Base-by-base conservation (phyloP, 2,113 vertebrate genomes). In the Buteo buteo region DNA sequence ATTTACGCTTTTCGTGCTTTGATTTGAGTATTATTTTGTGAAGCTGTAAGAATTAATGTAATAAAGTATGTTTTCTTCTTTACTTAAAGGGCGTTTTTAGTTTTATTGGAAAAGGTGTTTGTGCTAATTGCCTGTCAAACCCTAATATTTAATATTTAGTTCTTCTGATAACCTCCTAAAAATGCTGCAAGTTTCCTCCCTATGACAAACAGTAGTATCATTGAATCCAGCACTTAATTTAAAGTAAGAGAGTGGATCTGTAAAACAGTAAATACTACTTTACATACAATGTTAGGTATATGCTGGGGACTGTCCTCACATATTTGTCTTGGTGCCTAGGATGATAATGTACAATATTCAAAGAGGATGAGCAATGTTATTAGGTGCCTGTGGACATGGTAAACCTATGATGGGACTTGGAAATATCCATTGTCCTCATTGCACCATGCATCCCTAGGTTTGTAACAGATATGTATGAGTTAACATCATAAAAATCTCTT, bases 61-160 rank as follows among this genome's bases (percentile, higher is more conserved):
- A 71, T 55, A 29, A 83, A 74, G 6, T 38, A 11, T 52, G 40
- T 59, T 93, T 66, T 85, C 38, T 78, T 79, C 44, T 65, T 94
- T 89, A 79, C 59, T 93, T 29, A 52, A 91, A 87, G 64, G 29
- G 25, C 32, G 22, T 24, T 66, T 84, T 96, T 82, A 61, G 22
- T 90, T 94, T 49, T 77, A 71, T 38, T 77, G 42, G 34, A 83
- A 93, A 96, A 92, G 13, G 38, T 80, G 15, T 73, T 89, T n/a
- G 19, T 90, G 52, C 36, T 89, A 96, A 94, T 96, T 96, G 29
- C 38, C 66, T 93, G 67, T 26, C 59, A 88, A 84, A 85, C n/a
- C 28, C 84, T 32, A 49, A 69, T 54, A 84, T 74, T 94, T 96
- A 57, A 32, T 70, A 73, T 96, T 93, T 88, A 65, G 7, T 32